phyloP scores from a whole-genome alignment of 2,113 vertebrate species.

The Thymallus thymallus region DNA sequence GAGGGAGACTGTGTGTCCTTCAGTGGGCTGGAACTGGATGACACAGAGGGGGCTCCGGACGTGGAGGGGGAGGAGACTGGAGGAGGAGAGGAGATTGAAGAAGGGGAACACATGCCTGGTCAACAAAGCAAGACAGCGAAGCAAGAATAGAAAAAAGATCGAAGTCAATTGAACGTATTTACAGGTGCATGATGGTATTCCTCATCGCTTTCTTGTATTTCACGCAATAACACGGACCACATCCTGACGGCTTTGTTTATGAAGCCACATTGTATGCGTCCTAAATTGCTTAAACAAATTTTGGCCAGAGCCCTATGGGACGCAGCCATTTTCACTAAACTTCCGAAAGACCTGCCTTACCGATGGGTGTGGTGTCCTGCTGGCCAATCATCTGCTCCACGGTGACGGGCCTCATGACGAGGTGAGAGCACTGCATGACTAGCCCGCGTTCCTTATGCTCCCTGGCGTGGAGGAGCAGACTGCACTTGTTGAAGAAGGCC shows the following conservation, averaged over 20 bases:
- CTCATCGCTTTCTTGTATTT: no score
- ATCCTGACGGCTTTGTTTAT: no score
- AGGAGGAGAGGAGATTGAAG: constrained; percentile 66
- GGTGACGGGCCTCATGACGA: constrained; percentile 92
- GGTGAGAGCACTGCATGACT: constrained; percentile 97
- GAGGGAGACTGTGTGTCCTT: constrained; percentile 62
- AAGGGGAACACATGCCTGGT: constrained; percentile 64
- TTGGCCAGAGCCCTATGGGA: no score
- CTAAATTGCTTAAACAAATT: no score
- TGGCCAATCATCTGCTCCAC: constrained; percentile 97
- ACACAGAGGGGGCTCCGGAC: constrained; percentile 27
- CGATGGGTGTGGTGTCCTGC: constrained; percentile 81
- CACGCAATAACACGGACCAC: no score
- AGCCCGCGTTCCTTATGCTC: constrained; percentile 97
- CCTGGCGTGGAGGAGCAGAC: constrained; percentile 89
- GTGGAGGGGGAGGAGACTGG: constrained; percentile 62
- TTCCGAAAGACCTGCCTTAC: constrained; percentile 28
- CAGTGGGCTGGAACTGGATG: constrained; percentile 64
- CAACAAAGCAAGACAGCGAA: constrained; percentile 20
- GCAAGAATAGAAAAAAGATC: constrained; percentile 25
- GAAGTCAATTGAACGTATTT: constrained; percentile 31
- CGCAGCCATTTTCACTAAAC: no score
- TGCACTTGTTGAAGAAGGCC: constrained; percentile 98
- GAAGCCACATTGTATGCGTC: no score
- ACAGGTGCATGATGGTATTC: neutral